Base-by-base conservation (phyloP, 2,113 vertebrate species). In the Pseudolaguvia tuberculata region DNA sequence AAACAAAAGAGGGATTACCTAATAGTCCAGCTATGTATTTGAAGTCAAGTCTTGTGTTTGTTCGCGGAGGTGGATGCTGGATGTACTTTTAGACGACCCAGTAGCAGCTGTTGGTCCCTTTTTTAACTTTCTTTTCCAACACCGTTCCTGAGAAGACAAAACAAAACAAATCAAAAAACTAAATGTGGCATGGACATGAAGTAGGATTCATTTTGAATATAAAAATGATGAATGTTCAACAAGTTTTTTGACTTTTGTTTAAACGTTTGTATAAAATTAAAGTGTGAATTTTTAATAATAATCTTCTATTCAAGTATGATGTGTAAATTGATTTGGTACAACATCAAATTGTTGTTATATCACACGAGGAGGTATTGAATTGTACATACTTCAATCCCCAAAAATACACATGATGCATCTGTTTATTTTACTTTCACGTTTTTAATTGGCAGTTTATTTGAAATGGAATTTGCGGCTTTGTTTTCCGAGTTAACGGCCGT, bases 1-100 rank as follows among this genome's bases (percentile, higher is more conserved):
- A 92, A 94, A 93, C 92, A 94, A 93, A 92, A 86, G 88, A 91
- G 85, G 85, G 90, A 93, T 93, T 92, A 91, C 88, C 92, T 94
- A 92, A 93, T 90, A 92, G 90, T 92, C 88, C 90, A 89, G 89
- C 87, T 93, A 93, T 92, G 91, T 83, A 90, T 92, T 92, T 93
- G 91, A 95, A 93, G 91, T 88, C 81, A 80, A 90, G 89, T 86
- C 88, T 88, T 85, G 85, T 92, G 85, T 94, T 94, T 94, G 90
- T 94, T 93, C 93, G 87, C 90, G 88, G 86, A 89, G 84, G 85
- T 88, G 85, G 87, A 78, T 87, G 79, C 85, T 90, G 88, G 89
- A 88, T 88, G 85, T 89, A 78, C 90, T 78, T 88, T 87, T 86
- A 91, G 91, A 91, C 88, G 88, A 86, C 88, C 90, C 81, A 67